phyloP scores from a whole-genome alignment of 2,113 vertebrate species.

The Deroptyus accipitrinus region DNA sequence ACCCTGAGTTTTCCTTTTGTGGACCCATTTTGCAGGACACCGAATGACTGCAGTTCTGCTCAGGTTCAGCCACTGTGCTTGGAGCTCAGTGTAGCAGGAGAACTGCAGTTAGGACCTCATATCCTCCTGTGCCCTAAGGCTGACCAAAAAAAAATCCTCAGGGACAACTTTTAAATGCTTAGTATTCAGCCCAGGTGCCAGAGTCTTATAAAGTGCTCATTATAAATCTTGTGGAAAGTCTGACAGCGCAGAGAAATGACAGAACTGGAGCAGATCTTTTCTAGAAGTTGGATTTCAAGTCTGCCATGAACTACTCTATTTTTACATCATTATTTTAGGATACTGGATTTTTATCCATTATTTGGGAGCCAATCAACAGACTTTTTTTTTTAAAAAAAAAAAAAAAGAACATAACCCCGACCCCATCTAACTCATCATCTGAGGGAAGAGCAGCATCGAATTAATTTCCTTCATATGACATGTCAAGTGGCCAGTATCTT shows the following conservation, averaged over 20 bases:
- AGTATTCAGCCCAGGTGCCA: slow-evolving; percentile 32
- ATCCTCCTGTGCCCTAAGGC: background rate
- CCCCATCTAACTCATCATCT: background rate
- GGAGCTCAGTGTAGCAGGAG: background rate
- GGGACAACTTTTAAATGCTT: background rate
- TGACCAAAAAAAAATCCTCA: background rate
- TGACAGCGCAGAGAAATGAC: background rate
- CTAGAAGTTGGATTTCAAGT: background rate
- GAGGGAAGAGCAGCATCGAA: background rate
- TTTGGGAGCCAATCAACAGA: background rate
- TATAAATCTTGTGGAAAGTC: slow-evolving; percentile 63
- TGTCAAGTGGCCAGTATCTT: slow-evolving; percentile 12
- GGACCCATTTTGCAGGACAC: background rate
- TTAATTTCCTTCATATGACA: slow-evolving; percentile 2
- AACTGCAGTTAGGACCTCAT: background rate
- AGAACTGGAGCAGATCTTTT: background rate
- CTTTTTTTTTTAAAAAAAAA: background rate
- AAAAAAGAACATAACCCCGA: background rate
- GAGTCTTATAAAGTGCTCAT: slow-evolving; percentile 31
- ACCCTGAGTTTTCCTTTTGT: background rate
- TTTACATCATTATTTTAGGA: background rate
- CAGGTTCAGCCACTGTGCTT: background rate
- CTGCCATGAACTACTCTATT: background rate
- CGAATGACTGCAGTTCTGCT: background rate
- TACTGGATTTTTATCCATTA: background rate